Evolutionary conservation across 2,797 vertebrate genomes (phyloP).

Genomic region (Cuculus canorus): DNA sequence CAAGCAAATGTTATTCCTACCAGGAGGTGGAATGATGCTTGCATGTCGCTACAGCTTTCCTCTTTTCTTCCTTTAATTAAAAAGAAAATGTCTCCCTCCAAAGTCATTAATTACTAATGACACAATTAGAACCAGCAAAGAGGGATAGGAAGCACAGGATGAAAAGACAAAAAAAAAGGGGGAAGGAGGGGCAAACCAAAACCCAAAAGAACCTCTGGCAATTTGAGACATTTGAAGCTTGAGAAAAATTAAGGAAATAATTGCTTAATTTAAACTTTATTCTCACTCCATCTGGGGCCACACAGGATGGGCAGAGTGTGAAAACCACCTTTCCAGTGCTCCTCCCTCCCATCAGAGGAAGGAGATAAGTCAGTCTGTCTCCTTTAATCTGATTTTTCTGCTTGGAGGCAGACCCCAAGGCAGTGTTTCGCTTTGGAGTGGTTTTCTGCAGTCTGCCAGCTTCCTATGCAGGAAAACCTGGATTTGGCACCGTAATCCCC

Average conservation of each 20-base stretch:
- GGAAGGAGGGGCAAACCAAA: background rate
- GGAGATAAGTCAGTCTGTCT: background rate
- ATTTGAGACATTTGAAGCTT: background rate
- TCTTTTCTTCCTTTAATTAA: constrained; percentile 54
- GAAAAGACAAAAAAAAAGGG: background rate
- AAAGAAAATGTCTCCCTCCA: constrained; percentile 47
- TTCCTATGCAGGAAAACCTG: background rate
- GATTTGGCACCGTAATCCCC: background rate
- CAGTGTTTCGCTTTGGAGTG: rapidly evolving
- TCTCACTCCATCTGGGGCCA: background rate
- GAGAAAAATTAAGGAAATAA: constrained; percentile 37
- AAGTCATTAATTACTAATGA: constrained; percentile 73
- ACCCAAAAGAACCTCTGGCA: background rate
- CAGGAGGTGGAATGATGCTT: background rate
- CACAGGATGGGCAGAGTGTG: background rate
- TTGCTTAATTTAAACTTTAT: constrained; percentile 3
- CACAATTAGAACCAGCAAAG: constrained; percentile 44
- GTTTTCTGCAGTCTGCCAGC: background rate
- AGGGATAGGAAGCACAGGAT: background rate
- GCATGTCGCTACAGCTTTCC: background rate
- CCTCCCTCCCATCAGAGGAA: background rate
- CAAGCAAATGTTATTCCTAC: background rate
- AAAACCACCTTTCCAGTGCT: background rate
- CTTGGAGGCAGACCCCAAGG: background rate
- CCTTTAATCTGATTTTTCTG: background rate